A percentile compares a stretch with the other conserved stretches of the same genome.
Conservation (phyloP, 2,113 vertebrate genomes). For the Lynx canadensis region DNA sequence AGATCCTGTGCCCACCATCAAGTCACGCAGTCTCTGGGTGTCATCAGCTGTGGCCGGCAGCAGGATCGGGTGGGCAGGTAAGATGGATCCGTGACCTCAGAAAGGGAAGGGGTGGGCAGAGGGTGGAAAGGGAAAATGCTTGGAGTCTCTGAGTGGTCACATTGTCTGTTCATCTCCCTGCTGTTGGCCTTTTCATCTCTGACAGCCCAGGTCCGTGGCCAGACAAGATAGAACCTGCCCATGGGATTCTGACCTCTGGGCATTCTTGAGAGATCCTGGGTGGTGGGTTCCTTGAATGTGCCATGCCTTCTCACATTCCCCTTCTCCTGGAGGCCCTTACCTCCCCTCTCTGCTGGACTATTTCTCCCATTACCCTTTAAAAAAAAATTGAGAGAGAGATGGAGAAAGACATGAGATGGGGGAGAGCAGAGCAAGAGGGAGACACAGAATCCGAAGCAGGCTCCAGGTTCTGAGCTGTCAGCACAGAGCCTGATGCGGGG, state of each 20-base stretch:
- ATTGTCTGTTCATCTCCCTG: neutral
- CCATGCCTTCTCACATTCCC: neutral
- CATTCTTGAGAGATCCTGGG: neutral
- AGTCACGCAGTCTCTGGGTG: neutral
- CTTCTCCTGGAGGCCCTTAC: neutral
- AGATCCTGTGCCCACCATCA: neutral
- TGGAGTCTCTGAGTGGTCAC: neutral
- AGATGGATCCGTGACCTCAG: neutral
- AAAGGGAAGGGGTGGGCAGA: neutral
- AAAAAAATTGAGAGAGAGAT: no score
- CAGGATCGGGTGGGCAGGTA: neutral
- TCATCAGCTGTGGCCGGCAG: neutral
- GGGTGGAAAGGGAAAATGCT: neutral
- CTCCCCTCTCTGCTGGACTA: neutral
- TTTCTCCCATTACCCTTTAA: neutral
- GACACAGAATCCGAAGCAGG: no score
- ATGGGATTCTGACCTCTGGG: neutral
- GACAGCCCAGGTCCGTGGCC: neutral
- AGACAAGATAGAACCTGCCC: neutral
- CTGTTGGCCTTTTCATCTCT: neutral
- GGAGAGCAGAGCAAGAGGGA: no score
- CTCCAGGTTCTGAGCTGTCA: no score
- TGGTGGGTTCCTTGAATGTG: neutral
- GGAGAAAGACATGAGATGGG: no score
- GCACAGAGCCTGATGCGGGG: no score